Base-by-base conservation (phyloP, 2,113 vertebrate genomes). In the Hiodon tergisus region DNA sequence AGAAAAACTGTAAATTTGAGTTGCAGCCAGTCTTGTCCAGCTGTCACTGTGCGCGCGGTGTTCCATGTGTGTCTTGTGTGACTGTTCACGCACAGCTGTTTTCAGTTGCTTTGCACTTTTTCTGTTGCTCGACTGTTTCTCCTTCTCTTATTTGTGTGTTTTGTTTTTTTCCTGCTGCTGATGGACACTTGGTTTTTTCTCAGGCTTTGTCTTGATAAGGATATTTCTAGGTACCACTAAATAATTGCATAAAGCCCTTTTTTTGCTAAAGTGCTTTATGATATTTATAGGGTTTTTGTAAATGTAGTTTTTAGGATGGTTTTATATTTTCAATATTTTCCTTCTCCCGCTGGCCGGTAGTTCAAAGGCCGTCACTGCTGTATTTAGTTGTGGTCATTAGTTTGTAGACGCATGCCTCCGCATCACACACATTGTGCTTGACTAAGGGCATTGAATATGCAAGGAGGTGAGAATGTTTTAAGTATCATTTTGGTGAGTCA, bases 181-280 rank as follows among this genome's bases (percentile, higher is more conserved):
- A 94, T 82, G 81, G 88, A 88, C 89, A 88, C 88, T 90, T 95
- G 87, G 91, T 46, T 96, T 89, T 94, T 88, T 87, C 88, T 84
- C 94, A 98, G 96, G 89, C 93, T 98, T 90, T 96, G 93, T 94
- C 94, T 98, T 96, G 97, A 98, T 98, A 94, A 94, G 88, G 97
- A 98, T 92, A 94, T 96, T 88, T 91, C 96, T 98, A 98, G 96
- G 97, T 98, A 98, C 88, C 86, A 87, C 71, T 73, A 81, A 83
- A 77, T 84, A 81, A 87, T 83, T 79, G 66, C 90, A 91, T 93
- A 92, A 89, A 91, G 87, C 53, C 47, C 85, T 88, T 84, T 91
- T 88, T 67, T 75, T 60, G 62, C 69, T 71, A 88, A 90, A 89
- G 87, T 83, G 72, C 88, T 91, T 92, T 93, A 89, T 92, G 88